Conservation (phyloP, 1,140 invertebrate species). For the Drosophila pandora region DNA sequence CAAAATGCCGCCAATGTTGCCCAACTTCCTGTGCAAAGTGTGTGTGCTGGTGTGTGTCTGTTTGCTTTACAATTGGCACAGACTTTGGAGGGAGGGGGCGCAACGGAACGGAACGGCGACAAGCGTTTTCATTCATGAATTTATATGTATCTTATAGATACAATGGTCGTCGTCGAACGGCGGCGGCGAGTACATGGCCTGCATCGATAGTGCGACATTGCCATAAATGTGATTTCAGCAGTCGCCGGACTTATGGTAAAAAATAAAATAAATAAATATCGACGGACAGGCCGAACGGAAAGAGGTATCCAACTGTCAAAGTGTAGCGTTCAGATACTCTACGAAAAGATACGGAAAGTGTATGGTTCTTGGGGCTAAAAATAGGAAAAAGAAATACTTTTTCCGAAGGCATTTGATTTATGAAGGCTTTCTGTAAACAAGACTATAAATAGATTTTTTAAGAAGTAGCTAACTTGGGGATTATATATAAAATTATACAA, state of each 20-base stretch:
- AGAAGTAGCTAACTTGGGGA: background rate
- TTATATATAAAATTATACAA: background rate
- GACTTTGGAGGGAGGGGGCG: background rate
- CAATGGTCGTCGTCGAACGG: slow-evolving; percentile 44
- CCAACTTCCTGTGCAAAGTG: slow-evolving; percentile 72
- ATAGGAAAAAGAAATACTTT: slow-evolving; percentile 5
- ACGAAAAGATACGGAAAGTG: background rate
- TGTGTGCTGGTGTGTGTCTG: background rate
- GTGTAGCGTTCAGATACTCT: slow-evolving; percentile 16
- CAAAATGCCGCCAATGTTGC: slow-evolving; percentile 77
- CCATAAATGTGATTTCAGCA: slow-evolving; percentile 62
- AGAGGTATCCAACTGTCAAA: background rate
- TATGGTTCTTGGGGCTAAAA: slow-evolving; percentile 2
- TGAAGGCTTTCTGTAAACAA: slow-evolving; percentile 17
- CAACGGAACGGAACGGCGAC: slow-evolving; percentile 3
- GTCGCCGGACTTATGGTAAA: slow-evolving; percentile 7
- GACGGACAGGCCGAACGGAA: slow-evolving; percentile 8
- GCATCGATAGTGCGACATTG: slow-evolving; percentile 77
- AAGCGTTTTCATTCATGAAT: slow-evolving; percentile 78
- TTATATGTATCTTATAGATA: slow-evolving; percentile 67
- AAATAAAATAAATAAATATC: slow-evolving; percentile 47
- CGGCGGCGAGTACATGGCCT: slow-evolving; percentile 60
- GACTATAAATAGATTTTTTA: background rate
- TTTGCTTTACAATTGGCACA: slow-evolving; percentile 74
- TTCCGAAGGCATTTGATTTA: slow-evolving; percentile 23